Percentiles rank a stretch among this genome's conserved stretches.
Conservation (phyloP, 37 sponge, comb jelly and placozoan species). For the Petrosia ficiformis region DNA sequence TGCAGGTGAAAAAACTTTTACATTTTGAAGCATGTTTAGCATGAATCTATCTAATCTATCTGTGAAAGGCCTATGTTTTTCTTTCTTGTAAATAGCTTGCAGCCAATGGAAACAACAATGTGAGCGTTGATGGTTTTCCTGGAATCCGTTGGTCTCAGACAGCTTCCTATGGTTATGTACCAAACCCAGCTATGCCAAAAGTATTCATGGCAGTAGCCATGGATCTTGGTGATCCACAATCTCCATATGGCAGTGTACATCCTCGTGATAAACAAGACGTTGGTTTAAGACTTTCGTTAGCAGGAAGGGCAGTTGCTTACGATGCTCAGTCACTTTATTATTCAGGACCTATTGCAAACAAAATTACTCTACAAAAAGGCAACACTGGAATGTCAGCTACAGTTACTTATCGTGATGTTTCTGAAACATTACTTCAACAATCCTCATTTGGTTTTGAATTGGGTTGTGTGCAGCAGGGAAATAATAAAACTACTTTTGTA, state of each 20-base stretch:
- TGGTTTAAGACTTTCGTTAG: constrained; percentile 33
- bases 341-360: constrained; percentile 28
- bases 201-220: constrained; percentile 84
- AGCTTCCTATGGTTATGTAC: constrained; percentile 52
- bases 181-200: constrained; percentile 41
- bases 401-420: not conserved
- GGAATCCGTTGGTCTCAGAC: constrained; percentile 63
- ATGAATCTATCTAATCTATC: not conserved
- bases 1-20: constrained; percentile 39
- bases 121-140: constrained; percentile 38
- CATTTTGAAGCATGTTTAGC: too few species aligned
- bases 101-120: constrained; percentile 36
- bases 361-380: not conserved
- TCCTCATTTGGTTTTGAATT: constrained; percentile 10
- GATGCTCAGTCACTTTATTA: constrained; percentile 21
- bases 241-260: constrained; percentile 67
- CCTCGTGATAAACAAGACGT: constrained; percentile 68
- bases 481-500: not conserved
- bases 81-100: constrained; percentile 29
- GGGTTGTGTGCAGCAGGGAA: not conserved
- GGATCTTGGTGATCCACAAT: constrained; percentile 76
- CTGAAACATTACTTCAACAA: not conserved
- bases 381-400: not conserved
- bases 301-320: constrained; percentile 45
- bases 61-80: too few species aligned